Evolutionary conservation across 2,888 invertebrate species (phyloP).

Genomic region (Cataglyphis cursor): DNA sequence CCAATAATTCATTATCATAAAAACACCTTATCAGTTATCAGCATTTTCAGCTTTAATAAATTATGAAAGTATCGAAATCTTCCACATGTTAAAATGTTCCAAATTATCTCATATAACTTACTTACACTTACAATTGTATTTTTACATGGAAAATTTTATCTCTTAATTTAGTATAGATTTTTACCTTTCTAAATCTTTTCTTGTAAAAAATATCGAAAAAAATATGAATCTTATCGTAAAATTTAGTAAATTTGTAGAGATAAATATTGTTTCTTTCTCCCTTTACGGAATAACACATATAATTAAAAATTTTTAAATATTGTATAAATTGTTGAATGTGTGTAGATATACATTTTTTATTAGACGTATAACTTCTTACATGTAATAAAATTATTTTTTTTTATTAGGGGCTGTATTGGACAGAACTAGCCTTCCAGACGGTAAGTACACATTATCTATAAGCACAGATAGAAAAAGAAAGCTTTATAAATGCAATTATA

Average conservation of each 20-base stretch:
- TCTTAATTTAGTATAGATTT: neutral
- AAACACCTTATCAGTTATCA: neutral
- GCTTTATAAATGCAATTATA: neutral
- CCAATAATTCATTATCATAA: neutral
- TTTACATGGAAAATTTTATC: neutral
- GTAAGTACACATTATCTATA: neutral
- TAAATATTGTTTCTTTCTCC: neutral
- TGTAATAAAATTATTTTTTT: neutral
- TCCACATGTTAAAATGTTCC: neutral
- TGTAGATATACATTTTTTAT: neutral
- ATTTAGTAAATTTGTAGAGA: neutral
- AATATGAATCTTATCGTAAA: neutral
- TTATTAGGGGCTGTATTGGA: neutral
- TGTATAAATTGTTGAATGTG: too few species aligned
- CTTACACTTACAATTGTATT: neutral
- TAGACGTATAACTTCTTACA: neutral
- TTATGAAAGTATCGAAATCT: neutral
- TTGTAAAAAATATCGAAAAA: neutral
- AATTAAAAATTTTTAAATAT: neutral
- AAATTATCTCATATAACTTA: too few species aligned
- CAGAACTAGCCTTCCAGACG: neutral
- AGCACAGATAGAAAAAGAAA: neutral
- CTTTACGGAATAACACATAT: neutral
- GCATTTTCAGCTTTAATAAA: neutral
- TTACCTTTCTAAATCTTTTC: neutral